phyloP scores from a whole-genome alignment of 2,113 vertebrate genomes.

The Geococcyx californianus region DNA sequence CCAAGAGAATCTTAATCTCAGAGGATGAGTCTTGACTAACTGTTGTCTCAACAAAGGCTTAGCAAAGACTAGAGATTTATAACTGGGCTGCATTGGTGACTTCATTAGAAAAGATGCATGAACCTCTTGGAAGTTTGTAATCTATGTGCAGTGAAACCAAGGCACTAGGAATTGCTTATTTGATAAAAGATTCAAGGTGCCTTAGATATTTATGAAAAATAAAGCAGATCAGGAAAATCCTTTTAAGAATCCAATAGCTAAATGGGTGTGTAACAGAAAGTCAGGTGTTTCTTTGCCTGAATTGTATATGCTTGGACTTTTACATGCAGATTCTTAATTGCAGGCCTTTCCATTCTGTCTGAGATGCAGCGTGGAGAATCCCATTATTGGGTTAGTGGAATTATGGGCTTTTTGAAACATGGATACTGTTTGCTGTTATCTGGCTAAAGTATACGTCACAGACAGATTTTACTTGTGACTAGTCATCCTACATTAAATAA shows the following conservation, averaged over 20 bases:
- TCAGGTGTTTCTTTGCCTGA: neutral
- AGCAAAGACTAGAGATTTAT: neutral
- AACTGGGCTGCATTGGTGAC: neutral
- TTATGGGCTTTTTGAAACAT: neutral
- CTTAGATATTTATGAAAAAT: neutral
- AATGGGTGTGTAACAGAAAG: neutral
- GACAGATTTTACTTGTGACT: neutral
- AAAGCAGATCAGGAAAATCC: neutral
- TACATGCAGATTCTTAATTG: neutral
- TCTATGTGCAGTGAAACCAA: neutral
- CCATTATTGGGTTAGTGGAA: neutral
- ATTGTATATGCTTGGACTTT: neutral
- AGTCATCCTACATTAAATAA: neutral
- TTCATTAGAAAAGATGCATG: neutral
- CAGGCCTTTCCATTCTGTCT: neutral
- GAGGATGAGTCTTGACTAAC: neutral
- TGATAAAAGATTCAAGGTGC: neutral
- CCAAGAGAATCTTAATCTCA: neutral
- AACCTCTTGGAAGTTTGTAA: neutral
- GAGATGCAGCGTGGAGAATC: neutral
- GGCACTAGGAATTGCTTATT: neutral
- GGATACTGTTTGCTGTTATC: neutral
- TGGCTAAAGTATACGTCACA: neutral
- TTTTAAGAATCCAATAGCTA: neutral
- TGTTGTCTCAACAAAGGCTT: neutral